Evolutionary conservation across 2,113 vertebrate species (phyloP), one percentile per base, ranked within the genome.

Genomic region (Butastur rufipennis): DNA sequence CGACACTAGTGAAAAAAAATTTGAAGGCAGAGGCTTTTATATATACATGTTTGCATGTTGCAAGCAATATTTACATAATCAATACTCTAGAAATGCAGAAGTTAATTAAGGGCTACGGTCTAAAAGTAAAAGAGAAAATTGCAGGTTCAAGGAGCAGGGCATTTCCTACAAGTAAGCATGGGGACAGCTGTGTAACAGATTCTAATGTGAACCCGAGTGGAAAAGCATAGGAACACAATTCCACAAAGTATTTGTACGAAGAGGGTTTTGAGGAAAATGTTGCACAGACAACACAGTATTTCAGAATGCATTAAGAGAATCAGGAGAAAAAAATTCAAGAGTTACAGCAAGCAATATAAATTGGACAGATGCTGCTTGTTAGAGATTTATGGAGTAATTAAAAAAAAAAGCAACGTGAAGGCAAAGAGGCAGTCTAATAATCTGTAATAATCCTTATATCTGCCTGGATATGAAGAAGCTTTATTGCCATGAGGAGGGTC

Each of bases 181-280:
- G 25, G 16, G 34, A 77, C 31, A 40, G 38, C 66, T 9, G 9
- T 4, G 4, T 22, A 52, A 68, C 7, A 34, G 14, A 42, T 23
- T 27, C 19, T 22, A 34, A 38, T 1, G 4, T 4, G 19, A 84
- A 58, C 38, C 48, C 0, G 0, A 36, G 26, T 6, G 8, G 13
- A 17, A 52, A 70, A 63, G 25, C 13, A 36, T 2, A 47, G 31
- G 82, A 34, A 42, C 25, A 31, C 8, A 25, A 25, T 22, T 29
- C 62, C 22, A 63, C 19, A 27, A 65, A 59, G 17, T 18, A 20
- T 6, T n/a, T 36, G 9, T 32, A 43, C 13, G 10, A 70, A 80
- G 42, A 40, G 6, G 13, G 10, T 25, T 72, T 75, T 50, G 42
- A 78, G 48, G 22, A 52, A 59, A 40, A 18, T 11, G 25, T 4